These are phyloP conservation scores for Craniophora ligustri DNA, from an alignment of 2,888 invertebrate species.

Conservation along the genomic window DNA sequence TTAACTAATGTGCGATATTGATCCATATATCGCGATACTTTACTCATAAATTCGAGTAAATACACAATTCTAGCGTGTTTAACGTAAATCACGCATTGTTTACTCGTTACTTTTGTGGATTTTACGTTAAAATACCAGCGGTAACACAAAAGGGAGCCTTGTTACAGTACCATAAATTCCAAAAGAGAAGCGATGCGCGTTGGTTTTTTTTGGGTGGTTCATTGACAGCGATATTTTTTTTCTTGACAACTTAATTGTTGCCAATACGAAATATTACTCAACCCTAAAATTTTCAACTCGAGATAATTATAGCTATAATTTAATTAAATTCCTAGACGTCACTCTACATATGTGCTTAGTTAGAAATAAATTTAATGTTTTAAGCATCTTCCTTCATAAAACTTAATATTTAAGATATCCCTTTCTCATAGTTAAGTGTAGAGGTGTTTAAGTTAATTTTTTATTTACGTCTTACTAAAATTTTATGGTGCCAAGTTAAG, in stretches of 20 bases:
- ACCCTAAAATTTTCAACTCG: not conserved
- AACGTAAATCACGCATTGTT: constrained; percentile 79
- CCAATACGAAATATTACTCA: constrained; percentile 56
- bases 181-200: constrained; percentile 88
- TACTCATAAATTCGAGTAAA: constrained; percentile 65
- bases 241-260: constrained; percentile 72
- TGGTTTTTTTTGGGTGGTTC: constrained; percentile 82
- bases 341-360: too few relatives aligned
- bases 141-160: constrained; percentile 88
- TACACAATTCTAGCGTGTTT: constrained; percentile 56
- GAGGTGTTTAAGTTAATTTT: too few relatives aligned
- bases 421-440: too few relatives aligned
- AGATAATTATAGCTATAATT: not conserved
- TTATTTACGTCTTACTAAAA: too few relatives aligned
- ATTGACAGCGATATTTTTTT: constrained; percentile 82
- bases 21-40: constrained; percentile 68
- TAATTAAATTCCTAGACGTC: too few relatives aligned
- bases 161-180: constrained; percentile 88
- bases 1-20: constrained; percentile 70
- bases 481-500: too few relatives aligned
- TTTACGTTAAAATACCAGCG: constrained; percentile 72
- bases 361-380: too few relatives aligned
- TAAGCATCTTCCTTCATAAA: too few relatives aligned
- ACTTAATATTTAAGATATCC: too few relatives aligned
- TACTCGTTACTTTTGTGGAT: constrained; percentile 77